Evolutionary conservation across 35 echinoderm and acorn worm species (phyloP).

Genomic region (Holothuria glaberrima): DNA sequence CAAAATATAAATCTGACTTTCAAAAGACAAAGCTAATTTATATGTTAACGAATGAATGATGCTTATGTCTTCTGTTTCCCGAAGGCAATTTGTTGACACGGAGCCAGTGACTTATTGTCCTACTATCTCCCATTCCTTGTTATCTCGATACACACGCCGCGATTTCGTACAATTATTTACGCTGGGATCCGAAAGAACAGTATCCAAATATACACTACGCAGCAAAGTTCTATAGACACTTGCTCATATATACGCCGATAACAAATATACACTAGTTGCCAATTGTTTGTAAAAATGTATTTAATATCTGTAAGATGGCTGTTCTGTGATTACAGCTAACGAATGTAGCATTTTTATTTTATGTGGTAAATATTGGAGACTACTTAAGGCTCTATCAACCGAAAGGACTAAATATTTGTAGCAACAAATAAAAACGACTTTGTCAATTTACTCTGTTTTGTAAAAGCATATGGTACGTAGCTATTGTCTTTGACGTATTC

Average conservation of each 20-base stretch:
- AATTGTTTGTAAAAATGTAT: conserved; percentile 61
- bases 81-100: too few species aligned
- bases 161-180: conserved; percentile 18
- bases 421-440: conserved; percentile 6
- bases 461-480: too few species aligned
- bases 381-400: conserved; percentile 16
- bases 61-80: too few species aligned
- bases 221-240: conserved; percentile 40
- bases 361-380: background rate
- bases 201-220: conserved; percentile 19
- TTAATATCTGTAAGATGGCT: conserved; percentile 21
- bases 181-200: conserved; percentile 6
- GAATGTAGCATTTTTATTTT: background rate
- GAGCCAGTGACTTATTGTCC: too few species aligned
- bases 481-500: too few species aligned
- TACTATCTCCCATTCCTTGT: too few species aligned
- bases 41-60: too few species aligned
- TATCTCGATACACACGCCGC: too few species aligned
- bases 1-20: too few species aligned
- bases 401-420: conserved; percentile 13
- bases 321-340: background rate
- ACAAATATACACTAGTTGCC: conserved; percentile 31
- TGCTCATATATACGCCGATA: conserved; percentile 14
- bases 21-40: too few species aligned
- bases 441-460: conserved; percentile 31